Evolutionary conservation across 2,113 vertebrate genomes (phyloP).

Genomic region (Thunnus thynnus): DNA sequence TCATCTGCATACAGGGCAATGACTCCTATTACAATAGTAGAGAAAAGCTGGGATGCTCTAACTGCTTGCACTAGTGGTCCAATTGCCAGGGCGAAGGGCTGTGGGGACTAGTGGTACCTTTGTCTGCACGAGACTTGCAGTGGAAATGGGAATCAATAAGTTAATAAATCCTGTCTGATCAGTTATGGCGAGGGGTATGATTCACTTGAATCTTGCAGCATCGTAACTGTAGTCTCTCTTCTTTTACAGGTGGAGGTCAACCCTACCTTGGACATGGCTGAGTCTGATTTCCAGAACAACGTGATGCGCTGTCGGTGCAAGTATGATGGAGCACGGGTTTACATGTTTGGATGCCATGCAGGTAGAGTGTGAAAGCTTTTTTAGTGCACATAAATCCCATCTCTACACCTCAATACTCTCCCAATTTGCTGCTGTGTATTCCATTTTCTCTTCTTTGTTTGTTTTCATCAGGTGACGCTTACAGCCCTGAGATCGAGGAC

Average conservation of each 20-base stretch:
- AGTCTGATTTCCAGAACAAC: constrained; percentile 97
- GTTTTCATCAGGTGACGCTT: constrained; percentile 88
- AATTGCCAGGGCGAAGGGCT: neutral
- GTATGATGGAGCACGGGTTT: constrained; percentile 92
- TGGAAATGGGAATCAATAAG: too few relatives aligned
- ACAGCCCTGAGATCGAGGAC: constrained; percentile 86
- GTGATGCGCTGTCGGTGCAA: constrained; percentile 95
- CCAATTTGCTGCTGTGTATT: neutral
- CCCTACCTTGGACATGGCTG: constrained; percentile 93
- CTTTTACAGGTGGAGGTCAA: constrained; percentile 92
- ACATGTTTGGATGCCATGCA: constrained; percentile 93
- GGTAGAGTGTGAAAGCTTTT: constrained; percentile 76
- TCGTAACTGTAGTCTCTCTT: neutral
- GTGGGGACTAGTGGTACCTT: neutral
- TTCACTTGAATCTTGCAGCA: neutral
- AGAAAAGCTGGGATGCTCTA: neutral
- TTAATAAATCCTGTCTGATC: neutral
- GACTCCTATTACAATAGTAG: neutral
- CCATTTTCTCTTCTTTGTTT: neutral
- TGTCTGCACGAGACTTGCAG: neutral
- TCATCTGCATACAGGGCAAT: neutral
- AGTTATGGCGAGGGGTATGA: neutral
- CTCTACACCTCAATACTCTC: fast-evolving
- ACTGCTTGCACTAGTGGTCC: neutral
- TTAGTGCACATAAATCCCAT: neutral